Base-by-base conservation (phyloP, 1,140 invertebrate genomes). In the Neodiprion pinetum region DNA sequence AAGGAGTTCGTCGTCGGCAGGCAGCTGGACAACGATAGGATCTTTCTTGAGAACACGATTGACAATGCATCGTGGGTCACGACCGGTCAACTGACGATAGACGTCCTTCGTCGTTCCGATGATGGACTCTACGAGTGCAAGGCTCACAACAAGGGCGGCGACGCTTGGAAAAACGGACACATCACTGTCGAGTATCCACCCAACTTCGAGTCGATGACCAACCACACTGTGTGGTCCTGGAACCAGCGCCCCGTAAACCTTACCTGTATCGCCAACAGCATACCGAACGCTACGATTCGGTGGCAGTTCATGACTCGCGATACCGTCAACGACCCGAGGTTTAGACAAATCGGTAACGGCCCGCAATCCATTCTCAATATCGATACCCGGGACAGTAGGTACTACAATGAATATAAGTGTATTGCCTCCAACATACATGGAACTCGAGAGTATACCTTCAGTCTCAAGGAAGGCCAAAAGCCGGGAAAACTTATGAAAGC, bases 91-190 rank as follows among this genome's bases (percentile, higher is more conserved):
- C 87, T 96, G 48, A 90, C 89, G 9, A 94, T 96, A 10, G 72
- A 67, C 3, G 65, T 81, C 2, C 47, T 76, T 1, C 70, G 78
- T 71, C 87, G n/a, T 61, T 88, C 89, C 1, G 95, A 98, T 85
- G 96, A 97, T 87, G 97, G 96, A 1, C 85, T 97, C 1, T 98
- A 98, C 85, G 95, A 94, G 80, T 98, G 96, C 81, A 91, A 95
- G 53, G 96, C 96, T 0, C 88, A 90, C 73, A 98, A 97, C 80
- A 91, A 92, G 79, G 95, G 93, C n/a, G 94, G 93, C 12, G 90
- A 89, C 49, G 92, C 92, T 1, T 92, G 90, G 75, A 93, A 91
- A 79, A 95, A 94, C 79, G 96, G 95, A 1, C 96, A 97, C 83
- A 86, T 98, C 40, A 94, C 93, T 1, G 93, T 97, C 2, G 92